Evolutionary conservation across 2,888 invertebrate genomes (phyloP), one percentile per base, ranked within the genome.

Genomic region (Agrochola litura): DNA sequence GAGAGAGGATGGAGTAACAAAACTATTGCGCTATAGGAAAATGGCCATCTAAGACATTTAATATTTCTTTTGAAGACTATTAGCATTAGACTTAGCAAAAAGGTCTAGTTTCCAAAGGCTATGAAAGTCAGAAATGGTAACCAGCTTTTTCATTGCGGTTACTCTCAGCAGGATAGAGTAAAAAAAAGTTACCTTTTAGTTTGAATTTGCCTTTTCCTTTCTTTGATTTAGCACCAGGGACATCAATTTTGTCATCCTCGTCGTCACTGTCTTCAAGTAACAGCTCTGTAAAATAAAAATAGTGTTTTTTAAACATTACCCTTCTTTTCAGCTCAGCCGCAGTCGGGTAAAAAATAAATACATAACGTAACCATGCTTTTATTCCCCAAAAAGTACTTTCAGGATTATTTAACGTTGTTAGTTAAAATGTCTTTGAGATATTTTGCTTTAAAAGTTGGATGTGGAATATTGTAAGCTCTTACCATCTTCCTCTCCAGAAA

Each of bases 401-500:
- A 52, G 19, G 46, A 46, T 1, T 12, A 46, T 46, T 46, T 46
- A 46, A 46, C 46, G 4, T 46, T 46, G 46, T 46, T 46, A 46
- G 12, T 12, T 46, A 46, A 43, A 12, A 3, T 49, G 14, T 49
- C 5, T 0, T 49, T 49, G 14, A 46, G 12, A 46, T 46, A 46
- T 3, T 46, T 12, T 46, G 49, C 52, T 52, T 6, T 8, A 52
- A 19, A 52, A 19, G 19, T 8, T 8, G 19, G 8, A 19, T 52
- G 2, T 0, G 22, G 52, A 52, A 52, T 22, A 52, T 52, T 52
- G 22, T 22, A 52, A 22, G 9, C 8, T 52, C 54, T 91, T 92
- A 93, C 96, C 97, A 80, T 96, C 95, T 79, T 96, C 96, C 63
- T 96, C 97, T 2, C 92, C 95, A n/a, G 95, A 95, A 0, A 96